Base-by-base conservation (phyloP, 2,797 vertebrate genomes). In the Brachyalestes nurse region DNA sequence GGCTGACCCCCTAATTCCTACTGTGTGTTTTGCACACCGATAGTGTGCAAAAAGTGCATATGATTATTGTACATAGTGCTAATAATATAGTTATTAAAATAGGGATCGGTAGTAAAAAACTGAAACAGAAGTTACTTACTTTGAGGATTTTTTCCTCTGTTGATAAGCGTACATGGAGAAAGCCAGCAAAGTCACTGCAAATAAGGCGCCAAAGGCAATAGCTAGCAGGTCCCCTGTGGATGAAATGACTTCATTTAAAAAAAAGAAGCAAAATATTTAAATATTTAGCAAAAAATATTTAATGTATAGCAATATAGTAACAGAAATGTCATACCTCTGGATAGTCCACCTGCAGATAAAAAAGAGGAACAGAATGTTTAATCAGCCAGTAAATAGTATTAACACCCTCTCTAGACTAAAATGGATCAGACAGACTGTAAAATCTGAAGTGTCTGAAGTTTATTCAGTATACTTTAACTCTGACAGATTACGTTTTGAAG, bases 171-270 rank as follows among this genome's bases (percentile, higher is more conserved):
- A 91, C 4, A 83, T 10, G 6, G 67, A 81, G 78, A 89, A 91
- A 17, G 16, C 21, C 49, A 91, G 80, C 55, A 89, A 51, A 9
- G 90, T 92, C 49, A 88, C n/a, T 7, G 61, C 83, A 62, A 92
- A 91, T 53, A 92, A 83, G 38, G 16, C 53, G 21, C 88, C 90
- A 65, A 92, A 91, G 2, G 78, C 81, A 49, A 87, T 87, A 3
- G 91, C 87, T 73, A 90, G 65, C 19, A 86, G 75, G 45, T 90
- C 85, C 25, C 90, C 91, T 92, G 81, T 62, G 61, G 77, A 61
- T 42, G 17, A 40, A 61, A 72, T 72, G 23, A 34, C 7, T 12
- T 45, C 6, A 57, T 67, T 70, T 23, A 78, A 7, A 34, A 62
- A 62, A 28, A 34, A 16, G 25, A 53, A 19, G 1, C 38, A 17